Evolutionary conservation across 2,888 invertebrate genomes (phyloP), one percentile per base, ranked within the genome.

Genomic region (Stratiomys singularior): DNA sequence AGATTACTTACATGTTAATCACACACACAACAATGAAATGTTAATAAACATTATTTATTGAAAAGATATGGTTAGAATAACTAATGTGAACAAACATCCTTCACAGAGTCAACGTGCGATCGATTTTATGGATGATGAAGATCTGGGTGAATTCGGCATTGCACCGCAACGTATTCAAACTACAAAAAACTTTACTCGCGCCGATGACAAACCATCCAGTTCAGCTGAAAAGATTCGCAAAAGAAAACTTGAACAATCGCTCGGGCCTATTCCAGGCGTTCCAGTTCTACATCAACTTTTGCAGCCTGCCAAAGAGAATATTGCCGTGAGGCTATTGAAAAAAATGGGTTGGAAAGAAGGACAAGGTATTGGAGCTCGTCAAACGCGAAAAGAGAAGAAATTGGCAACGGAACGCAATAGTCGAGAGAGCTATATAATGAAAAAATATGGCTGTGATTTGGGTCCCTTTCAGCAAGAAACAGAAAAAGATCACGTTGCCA

Each of bases 81-180:
- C n/a, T n/a, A n/a, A n/a, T n/a, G n/a, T n/a, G n/a, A n/a, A 37
- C 9, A 5, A 37, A 37, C 9, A 5, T 37, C 7, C 5, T 25
- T 15, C 21, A 60, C 83, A 89, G 86, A 82, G 82, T 52, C 94
- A 94, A 85, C 90, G 89, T 81, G 95, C 97, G 0, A 94, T 96
- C 86, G 98, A 99, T 88, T 99, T 95, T 84, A 99, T 99, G 99
- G 99, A 99, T 86, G 96, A 96, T 13, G 99, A 99, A 86, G 99
- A 99, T 86, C 90, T 96, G 27, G 93, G 96, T 1, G 96, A 97
- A 85, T 96, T 95, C 88, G 99, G 99, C 21, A 97, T 99, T 82
- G 98, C 99, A 0, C 98, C 98, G 0, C 92, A 94, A 80, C 91
- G 92, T 0, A 89, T 99, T 79, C 91, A 93, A 83, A 93, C 97